phyloP scores from a whole-genome alignment of 2,888 invertebrate genomes.

The Eudemis profundana region DNA sequence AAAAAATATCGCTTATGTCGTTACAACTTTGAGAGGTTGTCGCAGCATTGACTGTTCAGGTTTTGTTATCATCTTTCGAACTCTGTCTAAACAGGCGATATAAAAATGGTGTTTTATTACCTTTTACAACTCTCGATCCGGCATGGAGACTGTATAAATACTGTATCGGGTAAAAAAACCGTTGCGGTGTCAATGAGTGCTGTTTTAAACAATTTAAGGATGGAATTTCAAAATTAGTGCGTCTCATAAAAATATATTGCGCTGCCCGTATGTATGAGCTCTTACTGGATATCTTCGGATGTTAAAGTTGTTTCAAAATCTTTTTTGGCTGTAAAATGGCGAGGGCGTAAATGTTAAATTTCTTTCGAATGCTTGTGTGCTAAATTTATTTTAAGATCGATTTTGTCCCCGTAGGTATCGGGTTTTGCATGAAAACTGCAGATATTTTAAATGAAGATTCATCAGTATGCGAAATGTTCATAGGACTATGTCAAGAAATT shows the following conservation, averaged over 20 bases:
- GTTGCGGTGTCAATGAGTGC: slow-evolving; percentile 76
- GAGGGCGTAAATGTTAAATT: slow-evolving; percentile 28
- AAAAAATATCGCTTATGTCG: slow-evolving; percentile 11
- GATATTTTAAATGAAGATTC: neutral
- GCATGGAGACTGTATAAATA: slow-evolving; percentile 76
- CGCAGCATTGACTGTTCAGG: slow-evolving; percentile 74
- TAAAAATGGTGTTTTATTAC: slow-evolving; percentile 84
- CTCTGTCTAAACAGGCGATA: slow-evolving; percentile 83
- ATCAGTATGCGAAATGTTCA: no score
- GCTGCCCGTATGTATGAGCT: slow-evolving; percentile 31
- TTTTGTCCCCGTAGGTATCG: neutral
- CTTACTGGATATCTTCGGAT: slow-evolving; percentile 33
- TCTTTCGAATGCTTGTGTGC: slow-evolving; percentile 27
- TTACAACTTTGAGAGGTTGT: neutral
- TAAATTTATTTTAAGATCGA: slow-evolving; percentile 21
- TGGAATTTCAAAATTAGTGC: slow-evolving; percentile 68
- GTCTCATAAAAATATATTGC: slow-evolving; percentile 64
- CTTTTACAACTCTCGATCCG: slow-evolving; percentile 76
- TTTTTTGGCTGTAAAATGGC: slow-evolving; percentile 36
- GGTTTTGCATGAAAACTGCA: slow-evolving; percentile 6
- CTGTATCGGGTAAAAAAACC: slow-evolving; percentile 61
- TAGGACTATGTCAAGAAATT: no score
- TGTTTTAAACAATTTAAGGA: slow-evolving; percentile 70
- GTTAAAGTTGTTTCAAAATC: slow-evolving; percentile 32
- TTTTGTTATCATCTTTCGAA: slow-evolving; percentile 82